phyloP scores from a whole-genome alignment of 2,888 invertebrate species.

The Parthenolecanium corni region DNA sequence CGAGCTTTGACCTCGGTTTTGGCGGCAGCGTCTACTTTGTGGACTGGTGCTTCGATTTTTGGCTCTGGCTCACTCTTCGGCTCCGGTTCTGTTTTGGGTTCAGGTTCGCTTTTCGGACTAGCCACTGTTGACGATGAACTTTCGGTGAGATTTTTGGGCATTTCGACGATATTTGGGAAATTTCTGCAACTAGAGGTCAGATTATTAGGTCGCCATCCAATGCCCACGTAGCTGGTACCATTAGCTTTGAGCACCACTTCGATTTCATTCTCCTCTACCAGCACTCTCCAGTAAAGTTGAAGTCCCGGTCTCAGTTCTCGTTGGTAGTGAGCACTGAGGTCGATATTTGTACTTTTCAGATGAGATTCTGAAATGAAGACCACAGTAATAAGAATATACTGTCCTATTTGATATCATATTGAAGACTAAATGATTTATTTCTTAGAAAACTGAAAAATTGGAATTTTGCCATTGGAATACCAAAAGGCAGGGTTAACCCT shows the following conservation, averaged over 20 bases:
- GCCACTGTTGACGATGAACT: slow-evolving; percentile 26
- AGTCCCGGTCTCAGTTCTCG: slow-evolving; percentile 61
- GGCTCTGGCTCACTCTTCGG: slow-evolving; percentile 40
- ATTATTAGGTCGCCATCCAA: slow-evolving; percentile 83
- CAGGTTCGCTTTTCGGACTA: slow-evolving; percentile 38
- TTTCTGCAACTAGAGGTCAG: slow-evolving; percentile 65
- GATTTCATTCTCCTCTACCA: slow-evolving; percentile 71
- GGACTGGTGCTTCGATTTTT: slow-evolving; percentile 37
- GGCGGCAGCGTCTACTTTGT: slow-evolving; percentile 40
- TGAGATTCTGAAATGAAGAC: slow-evolving; percentile 51
- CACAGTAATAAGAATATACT: too few relatives aligned
- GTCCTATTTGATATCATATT: too few relatives aligned
- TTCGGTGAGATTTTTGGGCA: slow-evolving; percentile 16
- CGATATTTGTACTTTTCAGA: slow-evolving; percentile 59
- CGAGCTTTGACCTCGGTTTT: slow-evolving; percentile 36
- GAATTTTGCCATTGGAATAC: too few relatives aligned
- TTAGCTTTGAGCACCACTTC: slow-evolving; percentile 81
- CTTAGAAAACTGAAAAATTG: too few relatives aligned
- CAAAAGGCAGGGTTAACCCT: too few relatives aligned
- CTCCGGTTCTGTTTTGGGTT: slow-evolving; percentile 35
- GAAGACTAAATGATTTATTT: too few relatives aligned
- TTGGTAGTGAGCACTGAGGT: slow-evolving; percentile 57
- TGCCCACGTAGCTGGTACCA: slow-evolving; percentile 70
- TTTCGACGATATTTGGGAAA: slow-evolving; percentile 46
- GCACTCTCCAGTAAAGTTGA: slow-evolving; percentile 70